Evolutionary conservation across 2,113 vertebrate species (phyloP), one percentile per base, ranked within the genome.

Genomic region (Lates calcarifer): DNA sequence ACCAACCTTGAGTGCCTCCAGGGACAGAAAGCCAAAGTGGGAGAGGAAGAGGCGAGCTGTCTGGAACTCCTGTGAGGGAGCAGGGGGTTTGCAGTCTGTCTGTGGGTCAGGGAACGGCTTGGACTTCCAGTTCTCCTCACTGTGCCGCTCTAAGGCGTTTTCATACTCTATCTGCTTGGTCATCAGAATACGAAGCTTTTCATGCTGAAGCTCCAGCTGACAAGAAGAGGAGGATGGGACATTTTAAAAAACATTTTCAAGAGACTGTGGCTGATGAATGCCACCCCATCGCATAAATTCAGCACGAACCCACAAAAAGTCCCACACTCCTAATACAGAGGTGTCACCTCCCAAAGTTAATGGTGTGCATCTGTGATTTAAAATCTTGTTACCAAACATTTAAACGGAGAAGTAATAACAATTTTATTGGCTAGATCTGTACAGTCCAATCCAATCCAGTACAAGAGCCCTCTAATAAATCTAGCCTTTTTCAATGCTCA

Each of bases 11-110:
- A 98, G 78, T 11, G 98, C 97, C 88, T 98, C 97, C 75, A 98
- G 94, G 0, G 98, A 99, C 70, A 99, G 95, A 92, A 99, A 98
- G 45, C 98, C 98, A 0, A 99, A 97, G 87, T 99, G 98, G 1
- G 98, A 99, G 66, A 99, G 96, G 91, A 99, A 97, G 43, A 99
- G 96, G 15, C 98, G 97, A 1, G 98, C 98, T 4, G 98, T 98
- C 90, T 99, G 98, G 94, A 98, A 99, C 91, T 98, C 97, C 93
- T 98, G 97, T 0, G 97, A 95, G 3, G 97, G 96, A 0, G 96
- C 86, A 0, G 96, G 97, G 28, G 97, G 98, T 85, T 96, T 97
- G 81, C 98, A 99, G 74, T 99, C 97, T 0, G 96, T 97, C 81
- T 96, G 17, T 0, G 97, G 97, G 68, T 98, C 97, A 0, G 97